Evolutionary conservation across 2,888 invertebrate genomes (phyloP).

Genomic region (Abscondita cerata): DNA sequence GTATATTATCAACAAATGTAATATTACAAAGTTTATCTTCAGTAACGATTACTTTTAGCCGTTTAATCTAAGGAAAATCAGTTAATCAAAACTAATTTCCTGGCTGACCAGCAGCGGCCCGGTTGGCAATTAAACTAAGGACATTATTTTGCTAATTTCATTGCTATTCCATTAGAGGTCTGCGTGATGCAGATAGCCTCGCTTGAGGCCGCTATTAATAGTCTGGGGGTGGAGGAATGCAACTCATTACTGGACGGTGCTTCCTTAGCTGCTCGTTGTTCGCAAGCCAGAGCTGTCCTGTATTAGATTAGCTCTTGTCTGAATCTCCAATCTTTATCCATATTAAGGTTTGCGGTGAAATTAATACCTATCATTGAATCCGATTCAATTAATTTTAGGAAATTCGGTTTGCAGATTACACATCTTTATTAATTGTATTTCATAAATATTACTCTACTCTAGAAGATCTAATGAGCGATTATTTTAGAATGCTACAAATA

Average conservation of each 20-base stretch:
- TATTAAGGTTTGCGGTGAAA: constrained; percentile 18
- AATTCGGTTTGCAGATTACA: constrained; percentile 8
- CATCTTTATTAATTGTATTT: no score
- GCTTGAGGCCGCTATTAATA: constrained; percentile 39
- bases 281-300: constrained; percentile 29
- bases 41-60: constrained; percentile 14
- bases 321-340: constrained; percentile 25
- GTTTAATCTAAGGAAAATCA: constrained; percentile 34
- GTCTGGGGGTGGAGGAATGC: constrained; percentile 38
- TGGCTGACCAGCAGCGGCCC: constrained; percentile 48
- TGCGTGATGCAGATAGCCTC: constrained; percentile 59
- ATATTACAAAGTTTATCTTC: constrained; percentile 23
- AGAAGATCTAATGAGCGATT: no score
- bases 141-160: constrained; percentile 61
- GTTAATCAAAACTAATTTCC: constrained; percentile 59
- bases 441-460: no score
- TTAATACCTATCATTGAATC: constrained; percentile 23
- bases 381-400: constrained; percentile 20
- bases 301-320: constrained; percentile 33
- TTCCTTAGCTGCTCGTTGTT: constrained; percentile 34
- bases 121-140: constrained; percentile 59
- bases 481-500: no score
- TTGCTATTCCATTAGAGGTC: constrained; percentile 61
- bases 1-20: background rate
- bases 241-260: constrained; percentile 39